Evolutionary conservation across 2,888 invertebrate species (phyloP).

Genomic region (Hypolimnas misippus): DNA sequence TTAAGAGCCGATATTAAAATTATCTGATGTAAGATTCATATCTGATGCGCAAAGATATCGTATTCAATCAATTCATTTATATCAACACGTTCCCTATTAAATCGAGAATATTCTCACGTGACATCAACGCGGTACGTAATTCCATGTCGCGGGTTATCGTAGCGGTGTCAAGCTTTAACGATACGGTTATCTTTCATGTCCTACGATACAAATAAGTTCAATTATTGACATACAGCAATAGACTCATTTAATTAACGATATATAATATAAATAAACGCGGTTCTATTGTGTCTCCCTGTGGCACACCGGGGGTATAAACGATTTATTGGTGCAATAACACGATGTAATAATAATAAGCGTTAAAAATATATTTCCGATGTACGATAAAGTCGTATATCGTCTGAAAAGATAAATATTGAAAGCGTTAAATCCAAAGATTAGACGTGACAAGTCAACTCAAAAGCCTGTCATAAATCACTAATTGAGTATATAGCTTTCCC

Average conservation of each 20-base stretch:
- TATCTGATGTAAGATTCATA: background rate
- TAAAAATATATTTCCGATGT: background rate
- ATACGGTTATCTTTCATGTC: slow-evolving; percentile 34
- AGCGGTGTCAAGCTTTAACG: slow-evolving; percentile 34
- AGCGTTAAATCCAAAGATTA: background rate
- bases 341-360: background rate
- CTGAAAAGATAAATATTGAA: background rate
- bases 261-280: slow-evolving; percentile 30
- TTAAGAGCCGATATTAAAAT: background rate
- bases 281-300: slow-evolving; percentile 7
- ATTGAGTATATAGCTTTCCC: slow-evolving; percentile 9
- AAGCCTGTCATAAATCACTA: background rate
- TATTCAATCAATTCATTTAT: background rate
- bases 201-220: slow-evolving; percentile 42
- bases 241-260: slow-evolving; percentile 27
- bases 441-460: background rate
- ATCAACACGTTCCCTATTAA: background rate
- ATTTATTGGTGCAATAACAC: background rate
- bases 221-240: slow-evolving; percentile 34
- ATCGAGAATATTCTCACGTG: slow-evolving; percentile 38
- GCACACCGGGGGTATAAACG: background rate
- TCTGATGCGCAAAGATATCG: background rate
- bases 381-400: background rate
- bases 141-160: slow-evolving; percentile 39
- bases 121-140: slow-evolving; percentile 22